Evolutionary conservation across 2,888 invertebrate genomes (phyloP), one percentile per base, ranked within the genome.

Genomic region (Drosophila atripex): DNA sequence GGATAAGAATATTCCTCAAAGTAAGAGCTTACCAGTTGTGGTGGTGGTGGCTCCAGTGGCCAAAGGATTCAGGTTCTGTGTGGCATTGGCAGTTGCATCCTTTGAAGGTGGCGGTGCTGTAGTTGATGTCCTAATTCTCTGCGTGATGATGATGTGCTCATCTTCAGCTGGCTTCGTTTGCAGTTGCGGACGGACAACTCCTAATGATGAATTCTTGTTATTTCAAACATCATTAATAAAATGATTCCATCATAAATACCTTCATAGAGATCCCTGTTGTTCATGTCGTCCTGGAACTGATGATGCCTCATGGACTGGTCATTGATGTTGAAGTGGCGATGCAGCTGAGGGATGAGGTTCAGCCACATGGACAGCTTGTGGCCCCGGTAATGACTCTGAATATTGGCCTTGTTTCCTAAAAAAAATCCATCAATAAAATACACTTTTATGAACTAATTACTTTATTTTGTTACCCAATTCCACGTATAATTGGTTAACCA

Each of bases 281-380:
- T 88, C 32, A 82, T 70, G 83, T 96, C 95, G 65, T 96, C 96
- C 83, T 95, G 94, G 87, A 97, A 95, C 90, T 97, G 97, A 90
- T 97, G 96, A 90, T 97, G 96, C 41, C 96, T 93, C 95, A 97
- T 96, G 70, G 95, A 95, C 71, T 96, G 94, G 89, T 97, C 97
- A 74, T 94, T 94, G 9, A 93, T 92, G 74, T 94, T 94, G 18
- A 97, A 97, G 11, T 97, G 96, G 65, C 96, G 93, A 90, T 98
- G 97, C 56, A 98, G 93, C 90, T 97, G 97, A 55, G 97, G 97
- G 89, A 97, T 95, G 54, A 97, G 93, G 78, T 97, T 97, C 71
- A 97, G 92, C 98, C 98, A 98, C 90, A 97, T 93, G 38, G 97
- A 97, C 94, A 98, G 95, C 92, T 97, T 97, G 93, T 98, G 97